Conservation (phyloP, 2,113 vertebrate genomes). For the Neomonachus schauinslandi region DNA sequence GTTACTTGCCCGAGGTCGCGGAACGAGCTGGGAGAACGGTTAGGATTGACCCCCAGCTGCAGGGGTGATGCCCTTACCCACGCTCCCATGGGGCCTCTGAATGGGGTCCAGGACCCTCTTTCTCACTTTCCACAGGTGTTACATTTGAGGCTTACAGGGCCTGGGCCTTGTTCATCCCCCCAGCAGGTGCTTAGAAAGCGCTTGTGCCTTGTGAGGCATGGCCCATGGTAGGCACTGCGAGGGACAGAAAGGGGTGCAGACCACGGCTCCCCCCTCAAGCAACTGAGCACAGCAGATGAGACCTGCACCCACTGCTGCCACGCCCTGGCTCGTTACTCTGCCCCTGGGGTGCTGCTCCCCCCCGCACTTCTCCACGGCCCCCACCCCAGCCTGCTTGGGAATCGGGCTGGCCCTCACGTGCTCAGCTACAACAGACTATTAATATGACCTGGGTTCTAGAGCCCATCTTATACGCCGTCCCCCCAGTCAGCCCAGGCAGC, state of each 20-base stretch:
- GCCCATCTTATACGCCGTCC: background rate
- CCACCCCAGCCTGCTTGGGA: background rate
- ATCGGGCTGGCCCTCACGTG: fast-evolving
- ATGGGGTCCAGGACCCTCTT: background rate
- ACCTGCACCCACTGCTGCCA: background rate
- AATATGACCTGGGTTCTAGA: background rate
- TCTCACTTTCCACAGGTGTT: background rate
- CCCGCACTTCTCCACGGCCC: background rate
- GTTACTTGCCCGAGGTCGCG: background rate
- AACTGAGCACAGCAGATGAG: background rate
- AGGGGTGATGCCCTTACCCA: background rate
- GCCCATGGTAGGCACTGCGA: background rate
- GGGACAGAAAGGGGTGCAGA: background rate
- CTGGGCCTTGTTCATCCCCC: background rate
- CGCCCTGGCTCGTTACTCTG: background rate
- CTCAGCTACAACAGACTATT: background rate
- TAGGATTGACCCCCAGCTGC: background rate
- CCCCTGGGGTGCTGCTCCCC: background rate
- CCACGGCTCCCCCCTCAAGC: background rate
- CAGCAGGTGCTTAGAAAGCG: background rate
- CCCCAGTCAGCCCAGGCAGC: background rate
- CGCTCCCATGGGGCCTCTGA: fast-evolving
- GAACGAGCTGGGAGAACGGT: background rate
- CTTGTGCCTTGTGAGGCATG: background rate
- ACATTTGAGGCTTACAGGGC: background rate